Conservation (phyloP, 1,140 invertebrate genomes). For the Micrasema longulum region DNA sequence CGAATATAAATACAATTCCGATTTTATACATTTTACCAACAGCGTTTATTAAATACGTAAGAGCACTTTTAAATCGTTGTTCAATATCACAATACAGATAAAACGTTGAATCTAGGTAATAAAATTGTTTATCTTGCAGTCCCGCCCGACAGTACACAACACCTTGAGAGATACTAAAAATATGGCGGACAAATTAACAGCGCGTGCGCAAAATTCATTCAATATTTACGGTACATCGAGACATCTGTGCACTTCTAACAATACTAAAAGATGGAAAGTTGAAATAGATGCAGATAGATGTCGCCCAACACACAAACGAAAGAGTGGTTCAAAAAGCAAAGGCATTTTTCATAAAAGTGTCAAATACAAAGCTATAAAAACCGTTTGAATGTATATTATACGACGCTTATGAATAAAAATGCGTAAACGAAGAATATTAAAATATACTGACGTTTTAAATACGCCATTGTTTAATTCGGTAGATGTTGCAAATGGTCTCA, state of each 20-base stretch:
- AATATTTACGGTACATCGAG: slow-evolving; percentile 4
- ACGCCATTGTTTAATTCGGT: no score
- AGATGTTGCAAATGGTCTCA: no score
- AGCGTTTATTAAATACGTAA: slow-evolving; percentile 17
- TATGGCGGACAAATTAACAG: slow-evolving; percentile 42
- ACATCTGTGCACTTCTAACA: slow-evolving; percentile 11
- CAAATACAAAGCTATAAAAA: no score
- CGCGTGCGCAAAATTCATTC: slow-evolving; percentile 40
- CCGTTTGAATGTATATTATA: no score
- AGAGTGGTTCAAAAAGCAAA: no score
- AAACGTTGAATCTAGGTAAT: slow-evolving; percentile 40
- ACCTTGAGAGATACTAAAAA: slow-evolving; percentile 47
- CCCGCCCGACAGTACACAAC: slow-evolving; percentile 34
- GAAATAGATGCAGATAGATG: no score
- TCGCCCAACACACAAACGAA: no score
- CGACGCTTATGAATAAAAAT: no score
- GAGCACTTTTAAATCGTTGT: slow-evolving; percentile 42
- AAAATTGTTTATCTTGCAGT: slow-evolving; percentile 34
- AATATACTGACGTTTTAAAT: no score
- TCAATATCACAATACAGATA: slow-evolving; percentile 36
- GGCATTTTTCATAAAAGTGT: no score
- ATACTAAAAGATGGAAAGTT: no score
- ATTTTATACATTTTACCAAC: slow-evolving; percentile 33
- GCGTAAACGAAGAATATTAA: no score
- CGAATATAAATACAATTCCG: slow-evolving; percentile 35